Conservation (phyloP, 2,888 invertebrate genomes). For the Lumbricus terrestris region DNA sequence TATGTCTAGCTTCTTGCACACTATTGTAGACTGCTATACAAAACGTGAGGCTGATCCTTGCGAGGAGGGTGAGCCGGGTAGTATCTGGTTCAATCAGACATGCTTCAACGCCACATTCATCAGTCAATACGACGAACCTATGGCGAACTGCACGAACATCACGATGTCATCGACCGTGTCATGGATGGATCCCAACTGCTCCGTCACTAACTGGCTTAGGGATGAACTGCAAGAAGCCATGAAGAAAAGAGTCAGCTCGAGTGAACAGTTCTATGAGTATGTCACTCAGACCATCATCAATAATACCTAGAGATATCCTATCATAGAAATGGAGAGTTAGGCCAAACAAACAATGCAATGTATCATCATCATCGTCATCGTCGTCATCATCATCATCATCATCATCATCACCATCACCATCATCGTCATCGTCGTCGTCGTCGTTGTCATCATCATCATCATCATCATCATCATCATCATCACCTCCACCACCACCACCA, state of each 20-base stretch:
- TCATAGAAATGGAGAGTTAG: not conserved
- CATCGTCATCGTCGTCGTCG: too few species aligned
- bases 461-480: too few species aligned
- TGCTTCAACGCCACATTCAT: conserved; percentile 38
- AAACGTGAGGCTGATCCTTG: conserved; percentile 33
- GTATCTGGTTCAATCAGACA: conserved; percentile 35
- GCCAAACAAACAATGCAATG: not conserved
- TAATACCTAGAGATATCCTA: too few species aligned
- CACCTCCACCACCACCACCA: too few species aligned
- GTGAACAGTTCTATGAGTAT: conserved; percentile 40
- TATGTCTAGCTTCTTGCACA: too few species aligned
- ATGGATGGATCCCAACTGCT: not conserved
- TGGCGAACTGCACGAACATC: not conserved
- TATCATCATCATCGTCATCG: too few species aligned
- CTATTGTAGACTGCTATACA: conserved; percentile 36
- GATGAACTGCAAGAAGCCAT: conserved; percentile 21
- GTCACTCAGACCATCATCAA: not conserved
- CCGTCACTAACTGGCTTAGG: not conserved
- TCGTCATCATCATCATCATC: too few species aligned
- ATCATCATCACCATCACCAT: too few species aligned
- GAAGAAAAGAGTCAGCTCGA: conserved; percentile 31
- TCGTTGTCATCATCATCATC: too few species aligned
- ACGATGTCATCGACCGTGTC: conserved; percentile 24
- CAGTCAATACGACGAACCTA: conserved; percentile 11
- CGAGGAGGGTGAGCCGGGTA: conserved; percentile 12